A percentile compares a stretch with the other conserved stretches of the same genome.
Conservation (phyloP, 92 coral and sea anemone genomes). For the Siderastrea siderea region DNA sequence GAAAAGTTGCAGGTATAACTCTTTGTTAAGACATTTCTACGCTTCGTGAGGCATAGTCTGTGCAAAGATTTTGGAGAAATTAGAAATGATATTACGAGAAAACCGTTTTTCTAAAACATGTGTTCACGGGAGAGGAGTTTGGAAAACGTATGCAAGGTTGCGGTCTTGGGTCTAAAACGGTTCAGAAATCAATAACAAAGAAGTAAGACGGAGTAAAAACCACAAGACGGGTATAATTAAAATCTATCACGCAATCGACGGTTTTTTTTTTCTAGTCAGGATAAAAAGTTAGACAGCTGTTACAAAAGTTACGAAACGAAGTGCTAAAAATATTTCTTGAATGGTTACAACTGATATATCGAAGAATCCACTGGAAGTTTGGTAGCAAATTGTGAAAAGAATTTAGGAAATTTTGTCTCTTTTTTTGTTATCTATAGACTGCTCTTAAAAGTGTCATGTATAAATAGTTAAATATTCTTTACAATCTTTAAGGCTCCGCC, state of each 20-base stretch:
- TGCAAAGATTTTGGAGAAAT: background rate
- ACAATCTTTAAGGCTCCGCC: background rate
- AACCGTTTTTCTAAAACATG: background rate
- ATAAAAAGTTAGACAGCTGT: constrained; percentile 15
- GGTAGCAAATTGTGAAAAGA: background rate
- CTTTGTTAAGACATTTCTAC: background rate
- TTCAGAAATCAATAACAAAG: constrained; percentile 50
- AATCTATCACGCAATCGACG: constrained; percentile 22
- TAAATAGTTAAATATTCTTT: too few species aligned
- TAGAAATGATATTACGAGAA: background rate
- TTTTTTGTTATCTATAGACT: background rate
- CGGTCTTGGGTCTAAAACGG: constrained; percentile 38
- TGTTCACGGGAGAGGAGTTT: background rate
- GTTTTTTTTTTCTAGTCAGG: background rate
- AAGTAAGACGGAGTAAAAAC: constrained; percentile 19
- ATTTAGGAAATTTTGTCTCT: background rate
- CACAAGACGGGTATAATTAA: constrained; percentile 26
- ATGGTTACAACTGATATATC: background rate
- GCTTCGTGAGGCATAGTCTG: background rate
- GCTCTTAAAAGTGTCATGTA: too few species aligned
- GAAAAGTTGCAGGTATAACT: background rate
- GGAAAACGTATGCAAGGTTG: background rate
- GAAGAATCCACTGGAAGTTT: background rate
- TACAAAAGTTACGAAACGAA: background rate
- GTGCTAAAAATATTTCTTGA: background rate